Base-by-base conservation (phyloP, 2,888 invertebrate species). In the Pyralis farinalis region DNA sequence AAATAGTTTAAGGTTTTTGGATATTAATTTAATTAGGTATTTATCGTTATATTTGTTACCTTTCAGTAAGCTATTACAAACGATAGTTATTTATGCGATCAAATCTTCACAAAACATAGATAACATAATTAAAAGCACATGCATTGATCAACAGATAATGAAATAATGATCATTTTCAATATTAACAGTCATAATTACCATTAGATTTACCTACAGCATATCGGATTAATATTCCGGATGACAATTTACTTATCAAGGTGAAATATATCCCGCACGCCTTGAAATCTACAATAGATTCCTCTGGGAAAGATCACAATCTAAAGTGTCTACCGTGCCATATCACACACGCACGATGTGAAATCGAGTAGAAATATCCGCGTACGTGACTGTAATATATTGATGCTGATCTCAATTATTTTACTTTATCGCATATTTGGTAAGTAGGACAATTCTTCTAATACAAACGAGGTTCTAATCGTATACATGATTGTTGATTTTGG, bases 321-420 rank as follows among this genome's bases (percentile, higher is more conserved):
- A 29, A 9, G 25, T 45, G 44, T 47, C 46, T 49, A 50, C 38
- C 37, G 34, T 25, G 41, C 36, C 11, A 52, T 56, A 53, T 50
- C 37, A 28, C 47, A 46, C 53, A 52, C 39, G 33, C 51, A 37
- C 39, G 43, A 47, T 40, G 60, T 56, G 58, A 63, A 63, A 61
- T 56, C 56, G 46, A 52, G 46, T 44, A 43, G 40, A 49, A 42
- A 40, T 42, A 28, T 31, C 36, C 45, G 49, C 55, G 57, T 57
- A 32, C 29, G 22, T 33, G 21, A 48, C 42, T 34, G 30, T 44
- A 40, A 52, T 55, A 12, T 34, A 33, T 42, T 31, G 40, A 42
- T 41, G 37, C 34, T 49, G 42, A 34, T 42, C 43, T 56, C 42
- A 45, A 37, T 33, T 43, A 37, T 16, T 20, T 31, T 32, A 37